Base-by-base conservation (phyloP, 64 coral and sea anemone genomes). In the Montipora cactus region DNA sequence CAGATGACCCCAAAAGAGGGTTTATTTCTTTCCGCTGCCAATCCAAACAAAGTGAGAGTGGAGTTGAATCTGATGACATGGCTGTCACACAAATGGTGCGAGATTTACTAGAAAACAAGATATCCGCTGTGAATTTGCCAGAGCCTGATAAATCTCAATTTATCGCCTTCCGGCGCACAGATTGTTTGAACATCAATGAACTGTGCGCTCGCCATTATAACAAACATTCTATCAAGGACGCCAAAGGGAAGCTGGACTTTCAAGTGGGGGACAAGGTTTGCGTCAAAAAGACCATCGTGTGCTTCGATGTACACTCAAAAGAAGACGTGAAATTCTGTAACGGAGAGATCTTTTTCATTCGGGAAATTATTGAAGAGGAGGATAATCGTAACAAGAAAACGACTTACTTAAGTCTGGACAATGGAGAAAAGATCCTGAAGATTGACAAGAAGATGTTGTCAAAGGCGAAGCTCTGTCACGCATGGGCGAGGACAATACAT, bases 281-380 rank as follows among this genome's bases (percentile, higher is more conserved):
- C 84, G 23, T 95, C 49, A 88, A 87, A 47, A 95, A 47, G 62
- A 95, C 90, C 72, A 20, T 64, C 7, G 81, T 28, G 8, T 95
- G 88, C 62, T 49, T 28, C 82, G 88, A 95, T 79, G 73, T 49
- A 47, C 2, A 53, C 1, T 61, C 55, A 22, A 4, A 50, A 14
- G 28, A 84, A 18, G 88, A 57, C 28, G 49, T 95, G 44, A 79
- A 88, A 37, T 62, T 95, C 18, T 90, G 88, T 50, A 95, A 95
- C 77, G 93, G 93, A 12, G 93, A 95, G 48, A 91, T 95, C 79
- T 95, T 95, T 47, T 84, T 91, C n/a, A 84, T 95, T 59, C 28
- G 28, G 68, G 80, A 95, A 18, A 80, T 90, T 28, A 58, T 84
- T 52, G 89, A 70, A n/a, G 79, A 77, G 25, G 47, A 86, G 53